Evolutionary conservation across 2,113 vertebrate genomes (phyloP).

Genomic region (Thinocorus orbignyianus): DNA sequence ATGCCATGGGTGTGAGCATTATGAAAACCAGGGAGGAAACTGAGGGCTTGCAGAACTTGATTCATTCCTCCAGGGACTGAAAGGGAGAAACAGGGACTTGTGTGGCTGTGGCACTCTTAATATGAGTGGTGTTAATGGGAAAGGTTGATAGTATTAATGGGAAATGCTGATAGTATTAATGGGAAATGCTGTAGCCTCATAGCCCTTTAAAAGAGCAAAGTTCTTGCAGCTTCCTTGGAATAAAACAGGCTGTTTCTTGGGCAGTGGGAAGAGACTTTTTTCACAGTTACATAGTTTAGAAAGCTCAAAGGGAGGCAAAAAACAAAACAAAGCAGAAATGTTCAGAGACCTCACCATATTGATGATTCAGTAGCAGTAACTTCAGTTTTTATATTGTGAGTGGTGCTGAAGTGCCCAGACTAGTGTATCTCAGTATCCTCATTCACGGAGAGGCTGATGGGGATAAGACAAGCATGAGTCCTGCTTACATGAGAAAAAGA

Average conservation of each 20-base stretch:
- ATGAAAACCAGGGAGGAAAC: not conserved
- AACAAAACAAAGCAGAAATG: not conserved
- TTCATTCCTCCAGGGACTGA: not conserved
- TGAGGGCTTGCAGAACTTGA: not conserved
- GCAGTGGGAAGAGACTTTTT: not conserved
- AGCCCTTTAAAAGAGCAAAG: not conserved
- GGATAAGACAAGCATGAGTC: not conserved
- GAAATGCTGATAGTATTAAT: too few relatives aligned
- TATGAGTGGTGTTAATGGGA: not conserved
- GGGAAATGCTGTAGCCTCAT: not conserved
- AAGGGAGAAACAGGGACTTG: not conserved
- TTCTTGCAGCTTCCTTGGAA: not conserved
- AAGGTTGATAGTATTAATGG: not conserved
- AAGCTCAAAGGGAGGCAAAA: not conserved
- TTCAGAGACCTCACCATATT: not conserved
- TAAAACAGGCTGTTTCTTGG: not conserved
- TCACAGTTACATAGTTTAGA: not conserved
- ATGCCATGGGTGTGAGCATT: not conserved
- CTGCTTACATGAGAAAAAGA: not conserved
- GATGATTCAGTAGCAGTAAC: not conserved
- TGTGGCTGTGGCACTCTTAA: not conserved
- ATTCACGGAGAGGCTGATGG: not conserved
- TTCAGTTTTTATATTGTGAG: not conserved
- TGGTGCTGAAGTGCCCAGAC: not conserved
- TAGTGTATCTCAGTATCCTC: not conserved